A percentile compares a stretch with the other conserved stretches of the same genome.
These are phyloP conservation scores for Hydropsyche betteni DNA, from an alignment of 2,888 invertebrate species.

Conservation along the genomic window DNA sequence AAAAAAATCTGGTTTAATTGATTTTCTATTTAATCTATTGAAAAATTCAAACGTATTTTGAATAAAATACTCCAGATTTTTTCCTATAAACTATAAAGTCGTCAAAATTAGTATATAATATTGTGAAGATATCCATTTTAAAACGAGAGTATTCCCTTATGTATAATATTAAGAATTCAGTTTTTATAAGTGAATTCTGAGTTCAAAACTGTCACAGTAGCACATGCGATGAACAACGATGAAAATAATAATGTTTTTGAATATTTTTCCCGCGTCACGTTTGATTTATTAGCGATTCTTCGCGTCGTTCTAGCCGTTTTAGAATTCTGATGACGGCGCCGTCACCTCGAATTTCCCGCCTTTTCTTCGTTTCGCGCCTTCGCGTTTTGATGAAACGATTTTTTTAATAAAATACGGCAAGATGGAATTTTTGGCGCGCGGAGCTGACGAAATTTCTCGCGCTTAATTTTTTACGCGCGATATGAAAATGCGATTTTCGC, in stretches of 20 bases:
- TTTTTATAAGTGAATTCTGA: no score
- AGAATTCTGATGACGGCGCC: constrained; percentile 22
- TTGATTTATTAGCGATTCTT: constrained; percentile 17
- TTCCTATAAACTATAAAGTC: no score
- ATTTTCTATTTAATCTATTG: no score
- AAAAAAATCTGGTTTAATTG: no score
- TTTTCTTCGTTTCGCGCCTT: constrained; percentile 12
- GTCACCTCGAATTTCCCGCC: constrained; percentile 14
- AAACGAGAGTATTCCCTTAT: no score
- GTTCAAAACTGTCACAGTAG: no score
- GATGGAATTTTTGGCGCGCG: constrained; percentile 8
- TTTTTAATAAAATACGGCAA: constrained; percentile 13
- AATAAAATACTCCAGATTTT: no score
- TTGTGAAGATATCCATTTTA: no score
- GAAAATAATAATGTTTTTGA: neutral
- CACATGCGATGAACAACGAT: no score
- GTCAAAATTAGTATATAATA: no score
- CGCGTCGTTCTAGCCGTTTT: neutral
- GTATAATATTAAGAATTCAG: no score
- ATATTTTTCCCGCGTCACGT: constrained; percentile 14
- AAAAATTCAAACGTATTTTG: no score
- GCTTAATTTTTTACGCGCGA: constrained; percentile 31
- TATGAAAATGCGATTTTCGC: constrained; percentile 30
- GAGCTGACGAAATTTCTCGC: constrained; percentile 3
- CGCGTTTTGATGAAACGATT: constrained; percentile 12